A percentile compares a stretch with the other conserved stretches of the same genome.
phyloP scores from a whole-genome alignment of 1,140 invertebrate species.

The Lasaia peninsularis region DNA sequence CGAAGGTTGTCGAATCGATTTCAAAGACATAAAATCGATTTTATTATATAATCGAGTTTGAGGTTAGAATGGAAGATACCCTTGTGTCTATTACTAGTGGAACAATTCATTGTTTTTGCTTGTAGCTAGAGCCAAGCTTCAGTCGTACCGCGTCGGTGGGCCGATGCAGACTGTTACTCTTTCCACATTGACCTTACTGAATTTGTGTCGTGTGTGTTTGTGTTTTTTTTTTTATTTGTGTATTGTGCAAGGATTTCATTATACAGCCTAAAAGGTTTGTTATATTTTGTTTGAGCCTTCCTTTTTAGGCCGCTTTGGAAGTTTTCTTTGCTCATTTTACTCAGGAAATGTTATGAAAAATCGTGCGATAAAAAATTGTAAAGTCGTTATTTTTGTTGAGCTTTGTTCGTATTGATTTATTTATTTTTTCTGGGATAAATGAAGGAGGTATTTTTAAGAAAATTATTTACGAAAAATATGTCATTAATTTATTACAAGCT shows the following conservation, averaged over 20 bases:
- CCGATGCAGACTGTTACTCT: conserved; percentile 17
- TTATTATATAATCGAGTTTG: conserved; percentile 12
- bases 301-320: not conserved
- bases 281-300: conserved; percentile 4
- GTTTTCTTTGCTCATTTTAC: not conserved
- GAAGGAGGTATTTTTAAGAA: no score
- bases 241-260: conserved; percentile 26
- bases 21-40: conserved; percentile 16
- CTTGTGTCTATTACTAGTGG: conserved; percentile 16
- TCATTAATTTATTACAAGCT: no score
- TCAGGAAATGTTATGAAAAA: no score
- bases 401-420: no score
- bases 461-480: no score
- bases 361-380: no score
- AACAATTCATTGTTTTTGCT: conserved; percentile 18
- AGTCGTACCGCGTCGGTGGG: conserved; percentile 23
- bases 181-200: conserved; percentile 12
- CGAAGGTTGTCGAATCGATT: conserved; percentile 4
- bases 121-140: conserved; percentile 16
- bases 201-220: conserved; percentile 22
- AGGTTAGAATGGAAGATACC: conserved; percentile 14
- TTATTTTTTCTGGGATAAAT: no score
- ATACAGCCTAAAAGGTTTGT: conserved; percentile 18
- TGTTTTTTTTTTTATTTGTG: conserved; percentile 21
- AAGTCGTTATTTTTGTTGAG: no score